Evolutionary conservation across 2,113 vertebrate species (phyloP), one percentile per base, ranked within the genome.

Genomic region (Melanocharis versteri): DNA sequence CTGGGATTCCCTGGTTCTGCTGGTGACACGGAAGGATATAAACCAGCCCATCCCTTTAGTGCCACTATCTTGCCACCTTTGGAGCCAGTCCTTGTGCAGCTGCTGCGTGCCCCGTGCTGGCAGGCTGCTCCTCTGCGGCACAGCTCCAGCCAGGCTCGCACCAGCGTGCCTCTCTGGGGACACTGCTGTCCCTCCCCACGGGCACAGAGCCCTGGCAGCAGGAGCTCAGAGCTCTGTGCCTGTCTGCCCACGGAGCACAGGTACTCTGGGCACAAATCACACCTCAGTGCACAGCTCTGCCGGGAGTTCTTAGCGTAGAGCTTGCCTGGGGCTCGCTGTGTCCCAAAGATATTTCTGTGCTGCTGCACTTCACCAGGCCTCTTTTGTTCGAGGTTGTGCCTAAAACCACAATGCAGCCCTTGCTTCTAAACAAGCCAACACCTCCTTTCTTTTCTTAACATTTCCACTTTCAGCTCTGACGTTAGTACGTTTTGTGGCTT

Each of bases 401-500:
- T 73, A 53, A 88, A 95, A 69, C 93, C 93, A 88, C 95, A 86
- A 9, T 3, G 30, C 35, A 91, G 54, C 47, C 39, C 50, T 90
- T n/a, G 82, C 78, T 83, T 51, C 90, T 86, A 86, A 95, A 87
- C 83, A 94, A 94, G 35, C 0, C 4, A 65, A 51, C 39, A 33
- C 47, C 42, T 87, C 53, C 71, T 68, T 78, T 65, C 31, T 40
- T 87, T 76, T 94, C 61, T 80, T 85, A 91, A 47, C 13, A 0
- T 64, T 88, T 88, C 93, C 66, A 45, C 91, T 93, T 90, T 80
- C 51, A 51, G 70, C 75, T 90, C 75, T 83, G 84, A 47, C 85
- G 79, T 85, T 37, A 90, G 90, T 14, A 85, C 68, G 22, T 92
- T 89, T 75, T 77, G 91, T 78, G 92, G 93, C 66, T 94, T 90